A percentile compares a stretch with the other conserved stretches of the same genome.
phyloP scores from a whole-genome alignment of 2,888 invertebrate genomes.

The Dicyrtomina minuta region DNA sequence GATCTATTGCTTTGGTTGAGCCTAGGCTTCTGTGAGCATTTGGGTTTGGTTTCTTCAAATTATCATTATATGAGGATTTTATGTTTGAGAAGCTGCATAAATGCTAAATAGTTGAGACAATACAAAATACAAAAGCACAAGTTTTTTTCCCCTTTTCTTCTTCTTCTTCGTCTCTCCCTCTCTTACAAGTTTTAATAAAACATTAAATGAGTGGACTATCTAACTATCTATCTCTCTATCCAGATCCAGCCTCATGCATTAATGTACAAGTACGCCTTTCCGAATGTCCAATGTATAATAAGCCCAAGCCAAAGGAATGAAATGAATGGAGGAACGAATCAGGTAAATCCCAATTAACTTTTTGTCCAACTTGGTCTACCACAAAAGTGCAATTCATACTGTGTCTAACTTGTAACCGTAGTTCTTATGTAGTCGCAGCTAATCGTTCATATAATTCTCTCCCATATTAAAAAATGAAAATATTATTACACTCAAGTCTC shows the following conservation, averaged over 20 bases:
- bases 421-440: not conserved
- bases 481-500: too few relatives aligned
- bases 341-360: conserved; percentile 24
- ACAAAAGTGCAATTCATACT: conserved; percentile 5
- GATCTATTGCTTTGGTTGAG: not conserved
- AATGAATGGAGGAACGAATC: conserved; percentile 19
- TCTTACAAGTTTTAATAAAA: not conserved
- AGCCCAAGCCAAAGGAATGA: too few relatives aligned
- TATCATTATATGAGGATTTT: conserved; percentile 3
- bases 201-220: too few relatives aligned
- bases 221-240: too few relatives aligned
- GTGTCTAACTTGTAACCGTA: not conserved
- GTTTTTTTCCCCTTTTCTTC: conserved; percentile 3
- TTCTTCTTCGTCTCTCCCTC: not conserved
- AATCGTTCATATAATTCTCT: too few relatives aligned
- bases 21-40: not conserved
- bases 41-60: conserved; percentile 18
- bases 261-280: conserved; percentile 18
- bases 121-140: not conserved
- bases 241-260: not conserved
- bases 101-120: conserved; percentile 9
- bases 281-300: not conserved
- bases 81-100: conserved; percentile 15
- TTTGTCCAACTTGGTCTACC: not conserved
- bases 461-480: too few relatives aligned